Base-by-base conservation (phyloP, 2,888 invertebrate species). In the Timema cristinae region DNA sequence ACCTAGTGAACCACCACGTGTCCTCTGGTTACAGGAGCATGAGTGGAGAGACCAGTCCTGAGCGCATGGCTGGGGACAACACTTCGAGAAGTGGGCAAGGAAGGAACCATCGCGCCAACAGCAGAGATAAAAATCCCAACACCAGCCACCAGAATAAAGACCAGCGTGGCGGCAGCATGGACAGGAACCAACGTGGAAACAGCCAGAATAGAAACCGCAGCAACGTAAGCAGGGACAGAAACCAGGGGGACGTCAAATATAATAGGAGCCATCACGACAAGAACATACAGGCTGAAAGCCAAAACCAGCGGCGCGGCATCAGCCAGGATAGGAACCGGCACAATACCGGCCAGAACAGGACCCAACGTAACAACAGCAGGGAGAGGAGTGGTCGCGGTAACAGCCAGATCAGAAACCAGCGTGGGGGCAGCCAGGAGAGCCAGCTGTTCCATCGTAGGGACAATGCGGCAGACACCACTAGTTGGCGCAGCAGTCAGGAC, bases 181-280 rank as follows among this genome's bases (percentile, higher is more conserved):
- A 85, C 56, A 79, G 84, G 75, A 81, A 78, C 77, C 80, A 77
- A 68, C 78, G 81, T 51, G 77, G 77, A 59, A 74, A 75, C 13
- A 79, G 78, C 71, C 79, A 81, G 15, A 67, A 69, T 9, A 54
- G 72, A 11, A 63, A 50, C 7, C 16, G 61, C 16, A 69, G 73
- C 61, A 71, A 66, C 59, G 71, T 68, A 16, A 73, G 72, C 32
- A 68, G 69, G 52, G 74, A 73, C 6, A 49, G 73, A n/a, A 67
- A 67, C 10, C 32, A 32, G 32, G 32, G 32, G 32, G 32, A 32
- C 32, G 32, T 32, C 32, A 32, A 32, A 32, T 32, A 32, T 32
- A 32, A 32, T 4, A 32, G 32, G 32, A 32, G 4, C 32, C 32
- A 32, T 11, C 32, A 51, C 51, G 16, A 48, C 32, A 68, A 16